These are phyloP conservation scores for Phenacoccus solenopsis DNA, from an alignment of 1,140 invertebrate genomes.

Conservation along the genomic window DNA sequence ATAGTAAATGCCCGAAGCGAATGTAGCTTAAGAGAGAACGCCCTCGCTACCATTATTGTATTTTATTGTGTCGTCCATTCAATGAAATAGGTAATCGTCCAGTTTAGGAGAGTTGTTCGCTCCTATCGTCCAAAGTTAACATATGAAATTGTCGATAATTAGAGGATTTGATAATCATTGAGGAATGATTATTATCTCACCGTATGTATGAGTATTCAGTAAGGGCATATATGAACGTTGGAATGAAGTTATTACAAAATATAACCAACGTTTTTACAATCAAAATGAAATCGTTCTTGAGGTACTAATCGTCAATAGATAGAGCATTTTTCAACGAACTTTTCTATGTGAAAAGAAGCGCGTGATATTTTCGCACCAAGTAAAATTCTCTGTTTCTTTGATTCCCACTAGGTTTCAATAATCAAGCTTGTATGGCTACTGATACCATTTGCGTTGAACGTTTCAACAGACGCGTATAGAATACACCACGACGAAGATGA, in stretches of 20 bases:
- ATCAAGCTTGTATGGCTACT: background rate
- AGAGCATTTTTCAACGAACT: no score
- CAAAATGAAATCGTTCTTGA: background rate
- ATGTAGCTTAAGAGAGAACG: background rate
- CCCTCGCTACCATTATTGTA: background rate
- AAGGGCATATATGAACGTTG: background rate
- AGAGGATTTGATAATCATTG: no score
- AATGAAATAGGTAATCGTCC: background rate
- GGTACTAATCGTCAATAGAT: no score
- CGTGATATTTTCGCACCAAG: no score
- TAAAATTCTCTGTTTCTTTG: no score
- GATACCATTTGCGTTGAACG: background rate
- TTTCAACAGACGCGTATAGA: background rate
- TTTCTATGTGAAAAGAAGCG: no score
- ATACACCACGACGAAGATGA: background rate
- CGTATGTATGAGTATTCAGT: no score
- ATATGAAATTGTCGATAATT: no score
- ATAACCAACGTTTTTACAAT: background rate
- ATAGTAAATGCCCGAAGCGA: no score
- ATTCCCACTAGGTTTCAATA: background rate
- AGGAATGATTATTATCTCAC: no score
- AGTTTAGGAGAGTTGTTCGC: background rate
- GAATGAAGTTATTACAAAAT: constrained; percentile 3
- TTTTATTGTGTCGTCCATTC: background rate
- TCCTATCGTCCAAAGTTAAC: background rate